These are phyloP conservation scores for Rapana venosa DNA, from an alignment of 2,888 invertebrate species.

Conservation along the genomic window DNA sequence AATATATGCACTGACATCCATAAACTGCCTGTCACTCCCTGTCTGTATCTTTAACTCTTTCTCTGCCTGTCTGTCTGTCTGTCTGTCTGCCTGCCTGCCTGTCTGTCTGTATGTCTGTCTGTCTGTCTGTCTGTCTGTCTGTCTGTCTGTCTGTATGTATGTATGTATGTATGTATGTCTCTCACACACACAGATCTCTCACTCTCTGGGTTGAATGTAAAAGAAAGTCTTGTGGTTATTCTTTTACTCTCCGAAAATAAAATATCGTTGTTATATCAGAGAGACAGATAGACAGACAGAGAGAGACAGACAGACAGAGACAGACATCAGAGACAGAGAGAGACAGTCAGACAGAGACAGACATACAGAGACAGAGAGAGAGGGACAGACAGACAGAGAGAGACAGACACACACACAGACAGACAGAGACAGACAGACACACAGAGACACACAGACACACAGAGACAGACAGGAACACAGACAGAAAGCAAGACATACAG, in stretches of 20 bases:
- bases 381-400: neutral
- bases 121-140: constrained; percentile 2
- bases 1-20: too few relatives aligned
- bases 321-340: neutral
- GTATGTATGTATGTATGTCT: neutral
- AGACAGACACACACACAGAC: neutral
- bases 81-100: neutral
- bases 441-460: neutral
- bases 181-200: too few relatives aligned
- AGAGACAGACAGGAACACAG: too few relatives aligned
- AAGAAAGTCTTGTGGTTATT: too few relatives aligned
- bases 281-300: neutral
- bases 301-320: neutral
- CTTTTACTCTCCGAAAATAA: too few relatives aligned
- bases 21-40: neutral
- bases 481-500: too few relatives aligned
- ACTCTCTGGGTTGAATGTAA: too few relatives aligned
- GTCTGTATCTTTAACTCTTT: neutral
- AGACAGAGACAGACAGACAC: constrained; percentile 6
- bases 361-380: neutral
- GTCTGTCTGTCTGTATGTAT: constrained; percentile 10
- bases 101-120: neutral
- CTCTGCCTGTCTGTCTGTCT: neutral
- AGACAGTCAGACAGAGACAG: neutral
- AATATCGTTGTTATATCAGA: too few relatives aligned